phyloP scores from a whole-genome alignment of 2,113 vertebrate genomes.

The Mugil cephalus region DNA sequence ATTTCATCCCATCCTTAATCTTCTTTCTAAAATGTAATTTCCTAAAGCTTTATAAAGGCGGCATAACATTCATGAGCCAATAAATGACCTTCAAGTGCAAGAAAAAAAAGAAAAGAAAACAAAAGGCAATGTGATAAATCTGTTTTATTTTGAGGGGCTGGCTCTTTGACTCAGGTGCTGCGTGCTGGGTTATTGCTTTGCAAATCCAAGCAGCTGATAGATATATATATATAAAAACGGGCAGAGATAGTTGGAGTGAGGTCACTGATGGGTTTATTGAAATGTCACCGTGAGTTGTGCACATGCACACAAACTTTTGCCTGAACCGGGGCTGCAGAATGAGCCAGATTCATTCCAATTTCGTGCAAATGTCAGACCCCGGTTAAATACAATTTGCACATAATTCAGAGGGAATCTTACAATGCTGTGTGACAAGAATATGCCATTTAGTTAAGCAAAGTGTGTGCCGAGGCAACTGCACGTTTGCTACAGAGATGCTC shows the following conservation, averaged over 20 bases:
- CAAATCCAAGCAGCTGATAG: slow-evolving; percentile 51
- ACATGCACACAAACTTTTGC: background rate
- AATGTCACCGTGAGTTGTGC: slow-evolving; percentile 62
- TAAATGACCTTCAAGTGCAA: slow-evolving; percentile 64
- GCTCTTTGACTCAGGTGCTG: slow-evolving; percentile 41
- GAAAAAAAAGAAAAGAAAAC: slow-evolving; percentile 32
- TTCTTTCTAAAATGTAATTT: slow-evolving; percentile 48
- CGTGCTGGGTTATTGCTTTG: slow-evolving; percentile 55
- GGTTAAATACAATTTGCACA: slow-evolving; percentile 7
- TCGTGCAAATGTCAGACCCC: slow-evolving; percentile 11
- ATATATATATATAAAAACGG: slow-evolving; percentile 21
- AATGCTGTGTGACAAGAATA: background rate
- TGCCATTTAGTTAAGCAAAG: background rate
- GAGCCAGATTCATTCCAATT: slow-evolving; percentile 29
- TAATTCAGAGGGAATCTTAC: slow-evolving; percentile 18
- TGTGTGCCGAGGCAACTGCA: background rate
- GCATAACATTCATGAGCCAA: slow-evolving; percentile 48
- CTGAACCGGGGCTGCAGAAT: slow-evolving; percentile 30
- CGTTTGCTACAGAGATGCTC: background rate
- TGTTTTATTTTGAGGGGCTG: slow-evolving; percentile 53
- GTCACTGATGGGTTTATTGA: slow-evolving; percentile 63
- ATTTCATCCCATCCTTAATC: background rate
- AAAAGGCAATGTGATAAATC: slow-evolving; percentile 64
- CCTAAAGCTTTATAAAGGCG: slow-evolving; percentile 40
- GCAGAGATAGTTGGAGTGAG: slow-evolving; percentile 54